Evolutionary conservation across 2,797 vertebrate species (phyloP).

Genomic region (Betta splendens): DNA sequence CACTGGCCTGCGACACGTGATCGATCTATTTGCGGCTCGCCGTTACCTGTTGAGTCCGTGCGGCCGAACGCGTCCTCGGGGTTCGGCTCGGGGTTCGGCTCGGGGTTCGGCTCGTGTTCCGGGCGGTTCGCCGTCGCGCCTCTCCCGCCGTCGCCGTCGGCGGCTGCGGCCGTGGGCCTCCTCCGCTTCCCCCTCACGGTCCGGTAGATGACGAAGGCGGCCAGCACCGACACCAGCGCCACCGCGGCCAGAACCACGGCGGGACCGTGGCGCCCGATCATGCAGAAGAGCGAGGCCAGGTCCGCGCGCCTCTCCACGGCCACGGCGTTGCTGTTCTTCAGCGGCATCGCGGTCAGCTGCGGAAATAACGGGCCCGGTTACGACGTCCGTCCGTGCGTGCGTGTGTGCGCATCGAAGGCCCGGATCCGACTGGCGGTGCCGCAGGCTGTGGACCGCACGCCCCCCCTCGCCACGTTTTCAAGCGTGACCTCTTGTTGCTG

Average conservation of each 20-base stretch:
- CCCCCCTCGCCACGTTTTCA: constrained; percentile 27
- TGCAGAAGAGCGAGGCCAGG: constrained; percentile 72
- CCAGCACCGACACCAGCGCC: constrained; percentile 67
- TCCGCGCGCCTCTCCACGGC: constrained; percentile 66
- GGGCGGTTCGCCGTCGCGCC: constrained; percentile 22
- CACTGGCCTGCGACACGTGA: background rate
- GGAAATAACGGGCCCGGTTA: fast-evolving
- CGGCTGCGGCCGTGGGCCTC: constrained; percentile 47
- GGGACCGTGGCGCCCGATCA: constrained; percentile 73
- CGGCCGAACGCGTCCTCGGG: constrained; percentile 14
- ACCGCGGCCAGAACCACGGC: constrained; percentile 68
- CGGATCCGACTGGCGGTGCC: constrained; percentile 1
- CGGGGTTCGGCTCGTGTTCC: constrained; percentile 10
- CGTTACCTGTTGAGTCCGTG: constrained; percentile 78
- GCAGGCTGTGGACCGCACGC: constrained; percentile 1
- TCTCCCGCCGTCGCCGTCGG: constrained; percentile 10
- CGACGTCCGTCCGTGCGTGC: background rate
- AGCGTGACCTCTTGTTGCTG: constrained; percentile 69
- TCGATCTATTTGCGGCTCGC: background rate
- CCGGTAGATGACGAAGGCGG: constrained; percentile 75
- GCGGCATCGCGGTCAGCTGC: constrained; percentile 38
- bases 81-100: constrained; percentile 8
- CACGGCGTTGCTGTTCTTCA: constrained; percentile 61
- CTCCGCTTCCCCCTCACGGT: constrained; percentile 66
- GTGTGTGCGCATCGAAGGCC: constrained; percentile 2